Evolutionary conservation across 1,140 invertebrate species (phyloP), one percentile per base, ranked within the genome.

Genomic region (Cotesia chilonis): DNA sequence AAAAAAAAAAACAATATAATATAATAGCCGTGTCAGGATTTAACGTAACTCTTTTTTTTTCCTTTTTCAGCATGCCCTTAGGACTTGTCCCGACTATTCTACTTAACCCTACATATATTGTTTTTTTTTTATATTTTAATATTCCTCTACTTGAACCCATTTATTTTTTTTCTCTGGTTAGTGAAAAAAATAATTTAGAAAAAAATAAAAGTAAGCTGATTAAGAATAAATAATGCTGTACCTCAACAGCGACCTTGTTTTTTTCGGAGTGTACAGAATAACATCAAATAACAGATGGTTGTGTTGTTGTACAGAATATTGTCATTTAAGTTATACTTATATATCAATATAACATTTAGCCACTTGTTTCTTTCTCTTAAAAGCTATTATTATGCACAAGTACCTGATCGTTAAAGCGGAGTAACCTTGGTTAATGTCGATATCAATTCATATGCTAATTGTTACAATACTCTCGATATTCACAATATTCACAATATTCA

Each of bases 401-500:
- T 52, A 66, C 38, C n/a, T 41, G 6, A 47, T 47, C 6, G 28
- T 20, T 36, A 28, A 28, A 28, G 28, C 28, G 9, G 9, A 37
- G 47, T 57, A 28, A 37, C 63, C 51, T 57, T 60, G 54, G 7
- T 36, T 17, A 67, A 67, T 57, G 52, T 47, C 36, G 61, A 51
- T 28, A 66, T 20, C 61, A 72, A 72, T 72, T 72, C 52, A 66
- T 14, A 67, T 72, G 54, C 37, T 72, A 72, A 72, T 72, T 35
- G 20, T 59, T 60, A 55, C 35, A 55, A 17, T 52, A 17, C 12
- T 65, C 2, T 47, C 10, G n/a, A 68, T 51, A 55, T 68, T 68
- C 35, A 68, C 51, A 17, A 17, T 17, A 55, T 37, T 63, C 41
- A 28, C 28, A 47, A 47, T 47, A 47, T 68, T 68, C 52, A 68